Evolutionary conservation across 2,888 invertebrate species (phyloP), one percentile per base, ranked within the genome.

Genomic region (Chrysina gloriosa): DNA sequence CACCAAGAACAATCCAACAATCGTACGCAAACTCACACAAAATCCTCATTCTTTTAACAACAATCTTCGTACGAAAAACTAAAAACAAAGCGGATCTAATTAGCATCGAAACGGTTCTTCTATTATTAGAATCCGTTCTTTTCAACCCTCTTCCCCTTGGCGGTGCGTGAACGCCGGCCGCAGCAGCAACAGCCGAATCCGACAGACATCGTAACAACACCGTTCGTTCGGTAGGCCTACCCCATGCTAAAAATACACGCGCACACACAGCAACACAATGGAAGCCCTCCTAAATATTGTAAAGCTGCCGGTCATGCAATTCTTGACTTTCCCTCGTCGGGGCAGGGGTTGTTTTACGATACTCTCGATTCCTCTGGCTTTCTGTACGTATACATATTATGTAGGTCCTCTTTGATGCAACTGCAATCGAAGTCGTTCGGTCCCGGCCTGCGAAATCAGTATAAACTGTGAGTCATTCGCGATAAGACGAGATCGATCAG

Each of bases 391-490:
- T 76, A n/a, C n/a, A n/a, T n/a, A n/a, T n/a, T n/a, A n/a, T n/a
- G n/a, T n/a, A n/a, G n/a, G n/a, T 74, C 77, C 78, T 72, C 68
- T 72, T 72, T 76, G 78, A 77, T 79, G 78, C 78, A 79, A 78
- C 78, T 75, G 72, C 72, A 73, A 74, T 72, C 70, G 71, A 72
- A 74, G 73, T 74, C 73, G 69, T 45, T 21, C 21, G 3, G 9
- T 19, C 69, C 34, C 47, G 39, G 14, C n/a, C 69, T 74, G 74
- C 73, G 73, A 77, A 80, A 78, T 78, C 79, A 78, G 80, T 79
- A 74, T 73, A 74, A 74, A 74, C 72, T 73, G 77, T 79, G 79
- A 79, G 74, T 80, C 80, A 80, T 75, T 68, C 69, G 70, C 68
- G 77, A 73, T 72, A 77, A 71, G 72, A 70, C 74, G 72, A 72